Percentiles rank a stretch among this genome's conserved stretches.
These are phyloP conservation scores for Drosophila takahashii DNA, from an alignment of 1,140 invertebrate genomes.

Conservation along the genomic window DNA sequence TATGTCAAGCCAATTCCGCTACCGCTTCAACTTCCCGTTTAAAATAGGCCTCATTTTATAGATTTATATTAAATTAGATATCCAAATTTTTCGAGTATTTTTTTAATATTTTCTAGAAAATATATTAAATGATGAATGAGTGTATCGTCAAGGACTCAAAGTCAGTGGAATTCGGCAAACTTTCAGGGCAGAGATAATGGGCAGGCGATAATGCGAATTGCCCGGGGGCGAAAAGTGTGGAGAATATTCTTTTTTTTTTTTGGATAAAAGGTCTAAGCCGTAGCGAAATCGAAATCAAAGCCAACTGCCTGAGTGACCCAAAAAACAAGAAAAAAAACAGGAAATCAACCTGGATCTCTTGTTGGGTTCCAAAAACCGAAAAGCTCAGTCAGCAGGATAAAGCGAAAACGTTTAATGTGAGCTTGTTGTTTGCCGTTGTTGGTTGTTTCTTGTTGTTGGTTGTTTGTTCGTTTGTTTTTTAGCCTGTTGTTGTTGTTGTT, in stretches of 20 bases:
- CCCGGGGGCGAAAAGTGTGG: not conserved
- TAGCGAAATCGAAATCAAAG: constrained; percentile 47
- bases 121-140: constrained; percentile 54
- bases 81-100: too few relatives aligned
- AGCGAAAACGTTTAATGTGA: constrained; percentile 70
- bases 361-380: constrained; percentile 4
- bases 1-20: too few relatives aligned
- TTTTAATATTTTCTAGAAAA: constrained; percentile 26
- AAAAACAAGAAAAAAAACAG: constrained; percentile 15
- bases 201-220: constrained; percentile 45
- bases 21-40: too few relatives aligned
- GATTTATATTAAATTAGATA: too few relatives aligned
- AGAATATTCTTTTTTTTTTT: not conserved
- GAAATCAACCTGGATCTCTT: constrained; percentile 25
- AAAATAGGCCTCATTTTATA: too few relatives aligned
- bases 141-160: not conserved
- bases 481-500: constrained; percentile 19
- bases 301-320: constrained; percentile 25
- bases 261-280: constrained; percentile 19
- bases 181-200: constrained; percentile 19
- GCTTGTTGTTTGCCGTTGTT: constrained; percentile 31
- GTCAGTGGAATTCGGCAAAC: not conserved
- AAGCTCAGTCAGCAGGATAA: constrained; percentile 75
- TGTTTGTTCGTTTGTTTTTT: constrained; percentile 17
- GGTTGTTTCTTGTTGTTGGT: not conserved